Evolutionary conservation across 2,113 vertebrate species (phyloP).

Genomic region (Fulica atra): DNA sequence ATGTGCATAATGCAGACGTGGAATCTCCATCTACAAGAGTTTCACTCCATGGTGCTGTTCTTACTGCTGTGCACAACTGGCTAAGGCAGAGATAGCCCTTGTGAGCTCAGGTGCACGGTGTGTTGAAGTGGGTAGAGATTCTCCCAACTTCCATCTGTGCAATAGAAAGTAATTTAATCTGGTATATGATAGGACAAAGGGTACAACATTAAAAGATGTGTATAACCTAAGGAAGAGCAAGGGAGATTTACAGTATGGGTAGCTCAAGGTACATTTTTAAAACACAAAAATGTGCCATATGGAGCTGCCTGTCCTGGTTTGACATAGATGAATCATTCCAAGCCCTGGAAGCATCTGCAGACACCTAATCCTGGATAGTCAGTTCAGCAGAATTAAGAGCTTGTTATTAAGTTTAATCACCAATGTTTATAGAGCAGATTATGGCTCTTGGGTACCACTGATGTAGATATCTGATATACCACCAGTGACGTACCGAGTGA

Average conservation of each 20-base stretch:
- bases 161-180: neutral
- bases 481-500: constrained; percentile 2
- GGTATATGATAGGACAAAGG: neutral
- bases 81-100: neutral
- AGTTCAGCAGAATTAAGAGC: constrained; percentile 28
- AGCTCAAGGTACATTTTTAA: neutral
- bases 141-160: neutral
- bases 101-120: neutral
- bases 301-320: neutral
- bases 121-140: neutral
- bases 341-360: neutral
- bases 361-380: neutral
- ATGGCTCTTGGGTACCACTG: neutral
- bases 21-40: neutral
- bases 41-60: neutral
- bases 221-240: neutral
- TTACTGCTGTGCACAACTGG: neutral
- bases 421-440: constrained; percentile 30
- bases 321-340: neutral
- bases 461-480: constrained; percentile 26
- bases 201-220: neutral
- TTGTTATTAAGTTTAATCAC: constrained; percentile 59
- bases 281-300: neutral
- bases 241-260: neutral
- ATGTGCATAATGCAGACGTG: neutral